phyloP scores from a whole-genome alignment of 2,113 vertebrate species.

The Cinclus cinclus region DNA sequence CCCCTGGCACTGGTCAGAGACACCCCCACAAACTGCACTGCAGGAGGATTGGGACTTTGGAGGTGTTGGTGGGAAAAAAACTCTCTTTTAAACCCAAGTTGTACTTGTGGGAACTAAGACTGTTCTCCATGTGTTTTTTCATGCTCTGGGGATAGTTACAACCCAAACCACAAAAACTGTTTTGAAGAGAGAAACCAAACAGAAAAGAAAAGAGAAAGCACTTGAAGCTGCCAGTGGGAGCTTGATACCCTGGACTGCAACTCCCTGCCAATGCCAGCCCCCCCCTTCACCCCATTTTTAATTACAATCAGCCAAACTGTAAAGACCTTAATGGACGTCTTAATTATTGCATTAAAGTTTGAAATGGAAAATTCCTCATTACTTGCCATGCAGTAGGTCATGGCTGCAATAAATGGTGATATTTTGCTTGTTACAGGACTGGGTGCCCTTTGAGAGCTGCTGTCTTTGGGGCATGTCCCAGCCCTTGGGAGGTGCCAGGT shows the following conservation, averaged over 20 bases:
- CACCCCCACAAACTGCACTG: background rate
- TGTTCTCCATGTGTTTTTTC: background rate
- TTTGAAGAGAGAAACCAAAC: background rate
- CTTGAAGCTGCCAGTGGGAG: background rate
- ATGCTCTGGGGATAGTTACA: background rate
- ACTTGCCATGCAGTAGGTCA: slow-evolving; percentile 26
- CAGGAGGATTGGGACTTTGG: rapidly evolving
- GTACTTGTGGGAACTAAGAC: background rate
- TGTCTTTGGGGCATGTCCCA: slow-evolving; percentile 21
- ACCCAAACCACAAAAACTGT: background rate
- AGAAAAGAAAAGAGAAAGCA: background rate
- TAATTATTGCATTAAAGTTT: slow-evolving; percentile 66
- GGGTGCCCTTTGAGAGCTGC: slow-evolving; percentile 40
- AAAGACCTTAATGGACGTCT: slow-evolving; percentile 55
- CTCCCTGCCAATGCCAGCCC: background rate
- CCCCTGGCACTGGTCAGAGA: background rate
- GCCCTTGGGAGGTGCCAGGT: slow-evolving; percentile 33
- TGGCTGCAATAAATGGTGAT: slow-evolving; percentile 14
- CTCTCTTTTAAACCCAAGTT: background rate
- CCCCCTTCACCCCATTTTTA: background rate
- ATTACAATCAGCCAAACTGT: slow-evolving; percentile 58
- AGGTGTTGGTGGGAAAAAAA: background rate
- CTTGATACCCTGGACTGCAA: background rate
- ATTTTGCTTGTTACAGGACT: background rate
- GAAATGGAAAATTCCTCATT: slow-evolving; percentile 68